Evolutionary conservation across 2,797 vertebrate species (phyloP).

Genomic region (Dryobates pubescens): DNA sequence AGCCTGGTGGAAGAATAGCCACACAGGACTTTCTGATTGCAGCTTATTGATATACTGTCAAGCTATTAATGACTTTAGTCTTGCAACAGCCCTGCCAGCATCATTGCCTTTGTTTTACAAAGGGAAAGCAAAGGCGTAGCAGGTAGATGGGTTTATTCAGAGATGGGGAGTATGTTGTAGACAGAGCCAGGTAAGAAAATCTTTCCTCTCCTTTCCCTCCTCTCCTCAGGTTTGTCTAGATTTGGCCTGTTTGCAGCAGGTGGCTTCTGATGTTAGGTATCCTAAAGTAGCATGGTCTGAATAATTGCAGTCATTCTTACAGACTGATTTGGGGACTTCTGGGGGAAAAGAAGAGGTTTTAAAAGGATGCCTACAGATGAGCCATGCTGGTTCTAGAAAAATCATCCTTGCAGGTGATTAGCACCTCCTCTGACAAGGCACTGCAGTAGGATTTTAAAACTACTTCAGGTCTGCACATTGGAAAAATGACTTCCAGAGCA

Average conservation of each 20-base stretch:
- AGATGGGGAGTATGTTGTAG: neutral
- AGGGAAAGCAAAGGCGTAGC: neutral
- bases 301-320: conserved; percentile 66
- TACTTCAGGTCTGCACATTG: neutral
- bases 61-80: neutral
- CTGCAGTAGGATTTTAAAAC: conserved; percentile 40
- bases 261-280: conserved; percentile 28
- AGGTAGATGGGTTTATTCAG: neutral
- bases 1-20: too few relatives aligned
- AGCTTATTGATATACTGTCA: neutral
- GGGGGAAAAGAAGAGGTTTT: conserved; percentile 58
- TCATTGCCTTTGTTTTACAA: neutral
- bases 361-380: conserved; percentile 64
- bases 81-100: neutral
- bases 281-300: conserved; percentile 40
- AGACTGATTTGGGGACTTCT: conserved; percentile 48
- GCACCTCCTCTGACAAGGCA: conserved; percentile 52
- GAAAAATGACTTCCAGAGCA: neutral
- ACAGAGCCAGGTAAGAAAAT: neutral
- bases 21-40: neutral
- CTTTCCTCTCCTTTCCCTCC: neutral
- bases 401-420: conserved; percentile 64
- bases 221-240: neutral
- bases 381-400: conserved; percentile 64
- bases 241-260: conserved; percentile 20